Base-by-base conservation (phyloP, 1,140 invertebrate genomes). In the Rhynchophorus ferrugineus region DNA sequence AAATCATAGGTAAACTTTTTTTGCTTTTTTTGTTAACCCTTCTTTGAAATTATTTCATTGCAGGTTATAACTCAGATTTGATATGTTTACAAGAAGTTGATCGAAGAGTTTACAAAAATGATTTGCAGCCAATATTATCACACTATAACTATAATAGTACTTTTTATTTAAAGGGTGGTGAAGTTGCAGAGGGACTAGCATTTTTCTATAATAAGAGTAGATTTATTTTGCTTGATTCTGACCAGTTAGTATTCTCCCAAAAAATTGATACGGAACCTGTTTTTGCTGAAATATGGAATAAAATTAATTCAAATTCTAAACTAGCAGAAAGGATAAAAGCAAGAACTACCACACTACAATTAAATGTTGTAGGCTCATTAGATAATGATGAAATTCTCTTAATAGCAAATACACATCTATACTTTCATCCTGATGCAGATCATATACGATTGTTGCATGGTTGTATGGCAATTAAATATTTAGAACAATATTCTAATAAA, bases 21-120 rank as follows among this genome's bases (percentile, higher is more conserved):
- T 2, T 13, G 14, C 3, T 7, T 7, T 19, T 24, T n/a, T 3
- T 47, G 18, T 34, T 19, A 13, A 21, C 1, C 17, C 11, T 2
- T 45, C 3, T 21, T 37, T 41, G 3, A 3, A 19, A 34, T 13
- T 20, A 49, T 59, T 45, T 44, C 54, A 44, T 70, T 71, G 42
- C 57, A 63, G 89, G 89, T 13, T 96, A 93, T 61, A 88, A 95
- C 74, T 79, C 81, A 21, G 92, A 97, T 71, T 73, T 96, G 37
- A 76, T 94, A 29, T 95, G 91, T 63, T 71, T 97, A 9, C 93
- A 97, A 82, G 93, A 97, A 78, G 88, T 95, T 0, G 92, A 95
- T 69, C 65, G 60, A 8, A 89, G 85, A 72, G 72, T 93, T 18
- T 95, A 84, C 66, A 67, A 83, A 13, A 66, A 78, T 57, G 84